Evolutionary conservation across 37 sponge, comb jelly and placozoan species (phyloP), one percentile per base, ranked within the genome.

Genomic region (Eunapius fragilis): DNA sequence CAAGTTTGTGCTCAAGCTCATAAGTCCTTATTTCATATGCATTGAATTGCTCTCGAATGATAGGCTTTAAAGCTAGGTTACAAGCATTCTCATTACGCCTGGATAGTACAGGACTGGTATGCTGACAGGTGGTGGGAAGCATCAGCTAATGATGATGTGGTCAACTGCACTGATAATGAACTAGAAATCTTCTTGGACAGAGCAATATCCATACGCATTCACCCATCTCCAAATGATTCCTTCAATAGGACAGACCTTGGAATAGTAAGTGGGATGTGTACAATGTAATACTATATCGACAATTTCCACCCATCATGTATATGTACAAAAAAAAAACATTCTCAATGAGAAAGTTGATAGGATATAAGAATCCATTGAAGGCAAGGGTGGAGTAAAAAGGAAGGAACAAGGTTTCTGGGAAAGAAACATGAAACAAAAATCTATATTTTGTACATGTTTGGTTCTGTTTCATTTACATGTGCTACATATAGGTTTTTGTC

Each of bases 41-140:
- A 6, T 41, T 41, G 41, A 41, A 41, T 41, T 41, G 41, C 41
- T 41, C 58, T 19, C 32, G 37, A 68, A 30, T 69, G 7, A 76
- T 31, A 85, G 85, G 85, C 85, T 26, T 28, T 31, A 24, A 85
- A 69, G 2, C 37, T 27, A 37, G 37, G 31, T 14, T 31, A 37
- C 30, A 68, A 23, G 25, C 69, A 85, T 33, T 78, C 85, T 35
- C 69, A 41, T n/a, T 85, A 77, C 77, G 85, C 71, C 36, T 85
- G 85, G 85, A 77, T 85, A 23, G n/a, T 38, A 26, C 77, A 76
- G 34, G 85, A 28, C 25, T 76, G 76, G 77, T 85, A 85, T 22
- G 23, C 25, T 17, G 85, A 85, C 1, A 0, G 31, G 27, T 85
- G 85, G 85, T 85, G 85, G 85, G 69, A 77, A 37, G 26, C 27